Conservation (phyloP, 2,888 invertebrate genomes). For the Barypeithes pellucidus region DNA sequence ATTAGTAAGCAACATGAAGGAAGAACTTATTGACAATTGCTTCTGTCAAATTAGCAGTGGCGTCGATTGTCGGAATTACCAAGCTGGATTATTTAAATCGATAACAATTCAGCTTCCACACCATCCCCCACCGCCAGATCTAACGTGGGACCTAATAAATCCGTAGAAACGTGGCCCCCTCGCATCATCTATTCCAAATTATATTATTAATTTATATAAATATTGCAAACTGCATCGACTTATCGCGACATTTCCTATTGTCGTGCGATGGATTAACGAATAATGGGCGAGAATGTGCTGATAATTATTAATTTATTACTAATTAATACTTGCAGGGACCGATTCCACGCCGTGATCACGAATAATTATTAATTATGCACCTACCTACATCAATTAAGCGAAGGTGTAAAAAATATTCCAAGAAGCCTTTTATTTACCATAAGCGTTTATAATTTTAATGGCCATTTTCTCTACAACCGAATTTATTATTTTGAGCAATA, state of each 20-base stretch:
- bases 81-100: no score
- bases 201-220: neutral
- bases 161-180: no score
- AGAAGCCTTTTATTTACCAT: neutral
- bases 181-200: no score
- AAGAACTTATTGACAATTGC: slow-evolving; percentile 42
- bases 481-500: neutral
- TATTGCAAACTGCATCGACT: neutral
- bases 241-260: neutral
- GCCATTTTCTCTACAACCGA: no score
- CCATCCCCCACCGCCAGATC: no score
- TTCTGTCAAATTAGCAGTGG: slow-evolving; percentile 38
- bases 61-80: no score
- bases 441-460: neutral
- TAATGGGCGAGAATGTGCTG: neutral
- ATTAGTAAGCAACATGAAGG: slow-evolving; percentile 33
- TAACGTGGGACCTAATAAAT: no score
- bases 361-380: slow-evolving; percentile 1
- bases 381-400: neutral
- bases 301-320: slow-evolving; percentile 3
- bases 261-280: neutral
- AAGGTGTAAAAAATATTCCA: neutral
- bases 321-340: neutral
- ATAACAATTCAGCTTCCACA: no score
- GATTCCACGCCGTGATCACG: neutral